These are phyloP conservation scores for Megalops atlanticus DNA, from an alignment of 2,113 vertebrate genomes.

Conservation along the genomic window DNA sequence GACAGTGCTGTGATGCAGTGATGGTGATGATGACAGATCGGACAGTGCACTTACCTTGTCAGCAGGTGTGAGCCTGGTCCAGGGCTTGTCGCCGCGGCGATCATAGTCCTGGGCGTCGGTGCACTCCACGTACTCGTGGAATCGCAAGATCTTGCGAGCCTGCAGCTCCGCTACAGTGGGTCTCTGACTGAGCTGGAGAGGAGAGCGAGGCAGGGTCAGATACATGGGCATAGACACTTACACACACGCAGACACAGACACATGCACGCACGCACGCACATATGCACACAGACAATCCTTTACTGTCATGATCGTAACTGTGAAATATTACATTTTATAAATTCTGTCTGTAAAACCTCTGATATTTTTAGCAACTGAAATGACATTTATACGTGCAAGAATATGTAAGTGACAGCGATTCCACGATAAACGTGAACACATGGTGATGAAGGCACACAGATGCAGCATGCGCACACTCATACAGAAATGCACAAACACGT, in stretches of 20 bases:
- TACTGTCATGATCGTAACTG: neutral
- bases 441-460: too few relatives aligned
- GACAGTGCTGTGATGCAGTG: neutral
- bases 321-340: too few relatives aligned
- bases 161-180: slow-evolving; percentile 94
- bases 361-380: too few relatives aligned
- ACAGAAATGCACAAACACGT: too few relatives aligned
- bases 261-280: neutral
- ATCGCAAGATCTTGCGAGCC: slow-evolving; percentile 92
- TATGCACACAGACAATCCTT: neutral
- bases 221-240: neutral
- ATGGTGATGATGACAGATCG: neutral
- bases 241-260: neutral
- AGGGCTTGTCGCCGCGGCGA: slow-evolving; percentile 92
- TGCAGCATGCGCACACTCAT: too few relatives aligned
- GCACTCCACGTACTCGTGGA: slow-evolving; percentile 92
- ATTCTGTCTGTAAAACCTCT: too few relatives aligned
- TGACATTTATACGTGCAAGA: too few relatives aligned
- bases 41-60: slow-evolving; percentile 82
- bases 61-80: slow-evolving; percentile 94
- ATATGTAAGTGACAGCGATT: too few relatives aligned
- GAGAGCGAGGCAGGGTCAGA: neutral
- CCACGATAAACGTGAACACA: too few relatives aligned
- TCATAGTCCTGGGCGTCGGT: slow-evolving; percentile 95
- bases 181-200: slow-evolving; percentile 87